phyloP scores from a whole-genome alignment of 2,888 invertebrate species.

The Cerastis leucographa region DNA sequence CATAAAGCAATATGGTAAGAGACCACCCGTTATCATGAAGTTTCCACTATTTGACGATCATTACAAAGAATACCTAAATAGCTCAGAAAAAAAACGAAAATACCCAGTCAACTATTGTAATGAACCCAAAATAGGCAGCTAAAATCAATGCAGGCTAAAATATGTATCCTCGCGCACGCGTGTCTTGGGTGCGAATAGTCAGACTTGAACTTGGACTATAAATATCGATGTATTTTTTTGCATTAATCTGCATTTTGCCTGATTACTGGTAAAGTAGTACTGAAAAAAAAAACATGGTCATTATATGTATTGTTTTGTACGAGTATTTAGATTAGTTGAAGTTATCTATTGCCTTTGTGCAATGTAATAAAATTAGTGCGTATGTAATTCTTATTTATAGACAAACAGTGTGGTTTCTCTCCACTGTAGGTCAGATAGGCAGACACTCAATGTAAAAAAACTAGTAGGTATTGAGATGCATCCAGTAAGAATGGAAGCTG shows the following conservation, averaged over 20 bases:
- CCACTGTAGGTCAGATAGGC: too few species aligned
- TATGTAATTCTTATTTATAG: background rate
- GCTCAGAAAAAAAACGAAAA: slow-evolving; percentile 27
- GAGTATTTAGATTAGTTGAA: background rate
- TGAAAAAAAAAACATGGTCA: too few species aligned
- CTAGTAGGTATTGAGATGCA: too few species aligned
- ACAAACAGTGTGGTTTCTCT: background rate
- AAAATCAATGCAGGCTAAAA: slow-evolving; percentile 45
- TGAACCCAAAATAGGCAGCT: slow-evolving; percentile 28
- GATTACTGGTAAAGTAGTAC: too few species aligned
- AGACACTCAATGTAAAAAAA: too few species aligned
- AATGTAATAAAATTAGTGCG: background rate
- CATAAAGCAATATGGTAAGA: slow-evolving; percentile 6
- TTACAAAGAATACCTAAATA: slow-evolving; percentile 22
- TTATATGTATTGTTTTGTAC: slow-evolving; percentile 13
- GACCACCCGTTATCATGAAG: slow-evolving; percentile 45
- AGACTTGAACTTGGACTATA: slow-evolving; percentile 25
- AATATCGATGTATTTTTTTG: slow-evolving; percentile 32
- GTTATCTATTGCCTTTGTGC: background rate
- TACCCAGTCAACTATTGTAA: slow-evolving; percentile 32
- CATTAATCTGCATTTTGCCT: slow-evolving; percentile 14
- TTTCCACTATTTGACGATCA: background rate
- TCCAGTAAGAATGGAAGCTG: too few species aligned
- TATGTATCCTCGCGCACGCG: slow-evolving; percentile 49
- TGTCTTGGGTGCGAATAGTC: slow-evolving; percentile 23